A percentile compares a stretch with the other conserved stretches of the same genome.
phyloP scores from a whole-genome alignment of 2,113 vertebrate species.

The Amazona guildingii region DNA sequence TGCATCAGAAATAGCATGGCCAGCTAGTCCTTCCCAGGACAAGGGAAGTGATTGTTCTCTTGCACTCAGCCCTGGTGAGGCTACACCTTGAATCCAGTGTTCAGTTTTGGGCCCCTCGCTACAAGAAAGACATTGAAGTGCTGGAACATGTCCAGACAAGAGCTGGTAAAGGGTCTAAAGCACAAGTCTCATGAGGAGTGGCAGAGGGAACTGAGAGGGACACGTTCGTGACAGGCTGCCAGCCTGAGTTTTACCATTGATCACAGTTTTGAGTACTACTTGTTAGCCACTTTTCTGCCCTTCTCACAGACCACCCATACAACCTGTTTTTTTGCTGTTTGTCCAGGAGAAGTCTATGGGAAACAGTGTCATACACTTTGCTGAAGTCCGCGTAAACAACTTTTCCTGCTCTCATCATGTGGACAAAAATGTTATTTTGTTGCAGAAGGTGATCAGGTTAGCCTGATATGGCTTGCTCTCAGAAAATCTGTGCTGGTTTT shows the following conservation, averaged over 20 bases:
- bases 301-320: background rate
- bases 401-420: background rate
- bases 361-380: background rate
- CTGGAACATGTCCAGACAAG: background rate
- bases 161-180: background rate
- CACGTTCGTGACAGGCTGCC: background rate
- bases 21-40: background rate
- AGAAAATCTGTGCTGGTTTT: background rate
- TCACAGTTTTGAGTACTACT: background rate
- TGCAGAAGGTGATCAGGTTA: background rate
- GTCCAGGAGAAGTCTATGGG: background rate
- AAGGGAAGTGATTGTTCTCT: background rate
- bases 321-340: background rate
- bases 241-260: background rate
- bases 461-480: background rate
- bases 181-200: background rate
- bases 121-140: background rate
- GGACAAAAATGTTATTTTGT: background rate
- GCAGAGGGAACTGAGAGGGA: background rate
- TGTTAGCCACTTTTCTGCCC: background rate
- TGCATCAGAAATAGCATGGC: background rate
- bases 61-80: background rate
- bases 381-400: background rate
- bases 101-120: background rate
- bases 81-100: background rate